phyloP scores from a whole-genome alignment of 2,888 invertebrate species.

The Caradrina clavipalpis region DNA sequence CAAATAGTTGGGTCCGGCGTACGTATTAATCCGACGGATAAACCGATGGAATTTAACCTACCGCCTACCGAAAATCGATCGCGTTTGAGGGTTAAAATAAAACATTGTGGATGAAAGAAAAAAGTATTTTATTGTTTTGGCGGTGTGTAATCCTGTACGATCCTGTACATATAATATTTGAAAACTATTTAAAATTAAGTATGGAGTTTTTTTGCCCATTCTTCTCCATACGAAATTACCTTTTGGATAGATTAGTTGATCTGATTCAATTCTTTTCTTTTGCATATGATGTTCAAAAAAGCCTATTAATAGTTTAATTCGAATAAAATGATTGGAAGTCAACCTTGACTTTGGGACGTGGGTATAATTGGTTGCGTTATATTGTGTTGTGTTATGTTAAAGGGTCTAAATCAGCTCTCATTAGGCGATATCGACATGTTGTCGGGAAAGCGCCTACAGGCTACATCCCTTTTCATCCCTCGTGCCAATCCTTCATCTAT shows the following conservation, averaged over 20 bases:
- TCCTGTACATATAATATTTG: too few relatives aligned
- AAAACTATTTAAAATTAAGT: too few relatives aligned
- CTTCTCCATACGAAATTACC: too few relatives aligned
- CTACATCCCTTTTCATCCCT: neutral
- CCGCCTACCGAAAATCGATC: conserved; percentile 48
- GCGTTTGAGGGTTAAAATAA: conserved; percentile 54
- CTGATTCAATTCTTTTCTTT: too few relatives aligned
- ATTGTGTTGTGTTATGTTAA: conserved; percentile 1
- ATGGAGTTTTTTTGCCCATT: too few relatives aligned
- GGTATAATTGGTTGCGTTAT: conserved; percentile 16
- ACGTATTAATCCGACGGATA: conserved; percentile 64
- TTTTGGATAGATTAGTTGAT: too few relatives aligned
- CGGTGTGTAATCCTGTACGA: neutral
- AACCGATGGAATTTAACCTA: conserved; percentile 65
- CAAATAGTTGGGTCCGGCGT: conserved; percentile 64
- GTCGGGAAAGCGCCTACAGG: neutral
- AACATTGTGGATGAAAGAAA: conserved; percentile 49
- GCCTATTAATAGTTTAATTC: too few relatives aligned
- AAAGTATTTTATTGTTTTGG: conserved; percentile 47
- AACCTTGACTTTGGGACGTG: neutral
- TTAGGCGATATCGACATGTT: conserved; percentile 4
- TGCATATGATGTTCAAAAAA: too few relatives aligned
- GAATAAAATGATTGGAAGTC: too few relatives aligned
- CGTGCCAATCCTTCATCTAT: neutral
- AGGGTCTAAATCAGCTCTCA: neutral